phyloP scores from a whole-genome alignment of 1,140 invertebrate genomes.

The Physella acuta region DNA sequence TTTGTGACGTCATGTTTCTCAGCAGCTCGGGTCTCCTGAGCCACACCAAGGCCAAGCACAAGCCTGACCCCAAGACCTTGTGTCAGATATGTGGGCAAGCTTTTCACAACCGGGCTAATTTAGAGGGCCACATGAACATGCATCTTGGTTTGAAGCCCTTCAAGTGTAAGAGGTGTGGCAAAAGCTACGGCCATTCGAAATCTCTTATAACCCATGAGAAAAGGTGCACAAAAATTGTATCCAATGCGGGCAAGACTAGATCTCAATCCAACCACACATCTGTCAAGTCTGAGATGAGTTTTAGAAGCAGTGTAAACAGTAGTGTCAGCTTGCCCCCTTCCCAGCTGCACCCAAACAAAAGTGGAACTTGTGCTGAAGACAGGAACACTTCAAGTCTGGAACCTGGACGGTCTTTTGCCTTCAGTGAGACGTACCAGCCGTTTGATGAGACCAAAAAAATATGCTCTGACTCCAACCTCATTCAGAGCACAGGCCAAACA shows the following conservation, averaged over 20 bases:
- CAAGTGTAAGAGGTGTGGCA: slow-evolving; percentile 21
- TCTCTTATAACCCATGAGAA: slow-evolving; percentile 24
- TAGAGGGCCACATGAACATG: slow-evolving; percentile 27
- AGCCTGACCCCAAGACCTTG: slow-evolving; percentile 16
- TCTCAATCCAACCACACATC: not conserved
- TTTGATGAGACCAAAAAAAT: not conserved
- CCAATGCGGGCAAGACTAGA: not conserved
- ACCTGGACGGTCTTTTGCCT: not conserved
- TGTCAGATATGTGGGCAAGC: slow-evolving; percentile 25
- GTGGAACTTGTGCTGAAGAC: not conserved
- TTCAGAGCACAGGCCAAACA: not conserved
- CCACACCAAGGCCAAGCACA: slow-evolving; percentile 24
- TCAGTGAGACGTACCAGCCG: not conserved
- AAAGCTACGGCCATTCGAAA: slow-evolving; percentile 23
- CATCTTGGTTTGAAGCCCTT: slow-evolving; percentile 20
- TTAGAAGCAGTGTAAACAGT: not conserved
- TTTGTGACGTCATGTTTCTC: slow-evolving; percentile 24
- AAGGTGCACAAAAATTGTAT: not conserved
- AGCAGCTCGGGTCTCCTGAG: slow-evolving; percentile 21
- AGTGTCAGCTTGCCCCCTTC: not conserved
- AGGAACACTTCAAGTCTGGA: not conserved
- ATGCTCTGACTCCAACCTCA: not conserved
- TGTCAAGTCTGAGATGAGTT: not conserved
- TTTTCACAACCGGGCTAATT: slow-evolving; percentile 21
- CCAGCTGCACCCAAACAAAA: not conserved